Base-by-base conservation (phyloP, 2,113 vertebrate species). In the Platysteira castanea region DNA sequence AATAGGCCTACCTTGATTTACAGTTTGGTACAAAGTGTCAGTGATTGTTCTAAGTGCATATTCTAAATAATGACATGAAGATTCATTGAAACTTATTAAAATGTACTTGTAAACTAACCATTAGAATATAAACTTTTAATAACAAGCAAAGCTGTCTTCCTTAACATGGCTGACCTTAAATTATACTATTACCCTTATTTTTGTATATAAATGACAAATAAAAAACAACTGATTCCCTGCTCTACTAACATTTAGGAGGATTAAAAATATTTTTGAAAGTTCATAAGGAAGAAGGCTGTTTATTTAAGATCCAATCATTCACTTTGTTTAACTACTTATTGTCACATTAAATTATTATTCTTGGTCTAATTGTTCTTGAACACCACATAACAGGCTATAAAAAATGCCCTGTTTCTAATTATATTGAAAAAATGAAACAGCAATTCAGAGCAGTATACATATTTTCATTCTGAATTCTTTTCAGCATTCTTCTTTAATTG, bases 321-420 rank as follows among this genome's bases (percentile, higher is more conserved):
- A 39, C 16, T 78, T 78, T 68, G 7, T 18, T 77, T 68, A 71
- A 65, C 26, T 41, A 63, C 11, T 5, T 65, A 18, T 61, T 37
- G 13, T 19, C 65, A 83, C 11, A 31, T 13, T 69, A 73, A 90
- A 88, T 44, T 73, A 35, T 69, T 53, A 77, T 61, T 69, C 22
- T 70, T 86, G 49, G 53, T 19, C n/a, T 56, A 65, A 41, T 39
- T 84, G 8, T 47, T 87, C 83, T n/a, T 80, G 61, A 88, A 75
- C 11, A 54, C 4, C 64, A 31, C 1, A 3, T 37, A 8, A 56
- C 0, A 1, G 4, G 15, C 15, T 75, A 27, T 18, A 71, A 9
- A 63, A 74, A 75, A 39, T 30, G 78, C 2, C 1, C 3, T 2
- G 0, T 71, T 82, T 67, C 16, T 83, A 87, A 61, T 57, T 41